Conservation (phyloP, 2,113 vertebrate species). For the Peromyscus polionotus region DNA sequence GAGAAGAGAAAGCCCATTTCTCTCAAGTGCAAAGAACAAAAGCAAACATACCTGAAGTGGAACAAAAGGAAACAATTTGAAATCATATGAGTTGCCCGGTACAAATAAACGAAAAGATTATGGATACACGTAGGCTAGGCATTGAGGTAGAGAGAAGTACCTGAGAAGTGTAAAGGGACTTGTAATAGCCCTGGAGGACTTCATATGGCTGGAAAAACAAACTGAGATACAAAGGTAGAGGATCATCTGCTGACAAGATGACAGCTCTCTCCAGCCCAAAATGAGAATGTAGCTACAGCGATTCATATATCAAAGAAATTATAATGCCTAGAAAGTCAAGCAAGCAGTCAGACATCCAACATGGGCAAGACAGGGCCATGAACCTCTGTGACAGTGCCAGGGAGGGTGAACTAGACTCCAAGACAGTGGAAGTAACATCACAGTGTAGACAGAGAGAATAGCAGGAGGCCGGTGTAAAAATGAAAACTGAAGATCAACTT, state of each 20-base stretch:
- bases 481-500: neutral
- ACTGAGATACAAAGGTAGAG: neutral
- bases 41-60: neutral
- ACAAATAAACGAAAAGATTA: neutral
- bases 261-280: too few relatives aligned
- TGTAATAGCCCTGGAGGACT: neutral
- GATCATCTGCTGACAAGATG: neutral
- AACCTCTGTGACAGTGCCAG: rapidly evolving
- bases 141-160: neutral
- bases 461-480: neutral
- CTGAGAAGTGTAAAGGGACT: neutral
- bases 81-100: neutral
- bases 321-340: rapidly evolving
- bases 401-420: neutral
- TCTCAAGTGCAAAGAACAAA: slow-evolving; percentile 26
- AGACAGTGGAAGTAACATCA: too few relatives aligned
- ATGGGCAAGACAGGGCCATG: neutral
- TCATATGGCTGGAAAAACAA: neutral
- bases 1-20: neutral
- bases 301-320: neutral
- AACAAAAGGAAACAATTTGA: neutral
- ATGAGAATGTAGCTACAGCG: neutral
- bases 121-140: neutral
- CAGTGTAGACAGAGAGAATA: neutral
- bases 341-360: neutral